Evolutionary conservation across 2,888 invertebrate genomes (phyloP).

Genomic region (Aquatica leii): DNA sequence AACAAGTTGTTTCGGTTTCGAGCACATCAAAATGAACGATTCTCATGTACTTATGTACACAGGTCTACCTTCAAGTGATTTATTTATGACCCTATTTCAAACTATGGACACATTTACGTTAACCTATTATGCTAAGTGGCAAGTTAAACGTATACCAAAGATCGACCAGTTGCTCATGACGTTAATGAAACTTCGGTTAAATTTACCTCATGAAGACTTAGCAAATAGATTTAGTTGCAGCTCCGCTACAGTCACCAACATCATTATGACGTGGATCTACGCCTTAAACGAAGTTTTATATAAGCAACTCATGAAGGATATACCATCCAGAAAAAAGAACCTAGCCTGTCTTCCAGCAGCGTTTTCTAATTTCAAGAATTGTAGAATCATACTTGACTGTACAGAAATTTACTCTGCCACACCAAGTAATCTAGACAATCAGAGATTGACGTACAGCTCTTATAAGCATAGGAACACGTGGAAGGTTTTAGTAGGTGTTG

Average conservation of each 20-base stretch:
- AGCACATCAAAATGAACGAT: conserved; percentile 1
- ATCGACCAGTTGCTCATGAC: conserved; percentile 4
- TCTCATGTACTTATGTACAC: conserved; percentile 7
- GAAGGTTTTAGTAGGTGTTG: conserved; percentile 44
- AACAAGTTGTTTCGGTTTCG: conserved; percentile 3
- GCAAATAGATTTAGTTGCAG: conserved; percentile 6
- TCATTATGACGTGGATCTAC: conserved; percentile 5
- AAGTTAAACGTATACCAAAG: neutral
- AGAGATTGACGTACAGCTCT: conserved; percentile 26
- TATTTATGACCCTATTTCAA: conserved; percentile 4
- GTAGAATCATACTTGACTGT: conserved; percentile 21
- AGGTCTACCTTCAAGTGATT: conserved; percentile 7
- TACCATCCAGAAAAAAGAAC: too few species aligned
- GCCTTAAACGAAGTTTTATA: conserved; percentile 9
- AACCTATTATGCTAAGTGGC: conserved; percentile 9
- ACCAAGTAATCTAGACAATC: conserved; percentile 34
- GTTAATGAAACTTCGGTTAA: neutral
- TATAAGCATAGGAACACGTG: conserved; percentile 14
- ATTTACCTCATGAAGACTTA: too few species aligned
- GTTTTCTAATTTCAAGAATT: conserved; percentile 21
- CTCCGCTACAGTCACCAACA: conserved; percentile 2
- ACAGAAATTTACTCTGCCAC: conserved; percentile 33
- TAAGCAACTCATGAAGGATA: neutral
- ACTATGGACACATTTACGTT: conserved; percentile 2
- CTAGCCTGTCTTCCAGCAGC: conserved; percentile 34